phyloP scores from a whole-genome alignment of 2,797 vertebrate genomes.

The Craterocephalus amniculus region DNA sequence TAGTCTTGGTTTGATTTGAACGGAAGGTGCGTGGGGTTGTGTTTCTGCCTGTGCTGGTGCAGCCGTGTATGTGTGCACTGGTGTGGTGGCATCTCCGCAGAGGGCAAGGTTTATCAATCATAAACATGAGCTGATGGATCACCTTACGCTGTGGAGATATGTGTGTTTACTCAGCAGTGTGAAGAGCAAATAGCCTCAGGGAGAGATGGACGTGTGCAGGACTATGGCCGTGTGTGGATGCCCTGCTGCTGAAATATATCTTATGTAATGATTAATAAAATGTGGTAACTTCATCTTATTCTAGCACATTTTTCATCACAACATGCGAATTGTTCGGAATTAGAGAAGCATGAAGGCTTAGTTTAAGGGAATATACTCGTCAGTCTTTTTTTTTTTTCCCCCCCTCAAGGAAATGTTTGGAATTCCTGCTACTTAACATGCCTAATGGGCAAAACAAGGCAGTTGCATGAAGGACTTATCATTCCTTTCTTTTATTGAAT shows the following conservation, averaged over 20 bases:
- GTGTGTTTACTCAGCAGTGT: constrained; percentile 81
- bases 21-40: constrained; percentile 6
- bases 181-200: constrained; percentile 72
- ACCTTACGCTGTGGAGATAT: constrained; percentile 74
- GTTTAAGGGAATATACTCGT: constrained; percentile 62
- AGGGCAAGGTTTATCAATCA: constrained; percentile 78
- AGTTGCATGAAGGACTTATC: constrained; percentile 45
- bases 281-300: constrained; percentile 42
- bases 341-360: constrained; percentile 56
- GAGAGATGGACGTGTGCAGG: constrained; percentile 39
- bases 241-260: constrained; percentile 26
- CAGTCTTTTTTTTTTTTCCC: constrained; percentile 54
- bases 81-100: constrained; percentile 63
- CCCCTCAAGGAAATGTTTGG: constrained; percentile 73
- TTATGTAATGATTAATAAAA: constrained; percentile 28
- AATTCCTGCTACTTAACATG: constrained; percentile 76
- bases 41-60: constrained; percentile 20
- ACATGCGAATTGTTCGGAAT: constrained; percentile 47
- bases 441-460: constrained; percentile 67
- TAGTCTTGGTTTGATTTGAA: constrained; percentile 32
- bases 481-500: constrained; percentile 33
- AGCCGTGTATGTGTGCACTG: constrained; percentile 36
- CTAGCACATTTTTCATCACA: constrained; percentile 34
- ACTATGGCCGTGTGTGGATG: constrained; percentile 48
- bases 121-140: constrained; percentile 69